Evolutionary conservation across 2,797 vertebrate species (phyloP), one percentile per base, ranked within the genome.

Genomic region (Phataginus tetradactyla): DNA sequence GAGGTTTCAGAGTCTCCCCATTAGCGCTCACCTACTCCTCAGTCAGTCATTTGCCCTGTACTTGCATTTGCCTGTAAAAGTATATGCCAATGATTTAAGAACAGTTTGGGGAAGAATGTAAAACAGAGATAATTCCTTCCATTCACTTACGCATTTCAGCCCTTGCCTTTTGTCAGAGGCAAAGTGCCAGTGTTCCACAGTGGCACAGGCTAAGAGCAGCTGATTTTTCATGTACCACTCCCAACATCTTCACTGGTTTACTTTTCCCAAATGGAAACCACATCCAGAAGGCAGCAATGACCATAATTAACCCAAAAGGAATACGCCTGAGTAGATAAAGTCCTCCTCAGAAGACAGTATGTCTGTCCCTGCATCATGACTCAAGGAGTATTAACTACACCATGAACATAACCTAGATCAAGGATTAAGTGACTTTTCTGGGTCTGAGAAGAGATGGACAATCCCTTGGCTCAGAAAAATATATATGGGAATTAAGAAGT

Each of bases 271-370:
- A 34, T 14, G 29, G 42, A 94, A 86, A 80, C 13, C 0, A 4
- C 21, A 20, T 64, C 61, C 51, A 72, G 77, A 66, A 53, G 57
- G 85, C 55, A 23, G 20, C 37, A 53, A 61, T 12, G 32, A 51
- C 68, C 68, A 17, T 83, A 79, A 91, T 95, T 75, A 91, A 71
- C 84, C 45, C 74, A 66, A 83, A 91, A 51, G 34, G 51, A 53
- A 37, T 69, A 34, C n/a, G n/a, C 72, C 83, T 66, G 57, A 72
- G 68, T 45, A 96, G 72, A 72, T 11, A 10, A 4, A 7, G 71
- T 34, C 25, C 23, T 5, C 64, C 75, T 45, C 25, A 0, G 12
- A 90, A 75, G 77, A 79, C 45, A 39, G 27, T 32, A 45, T 20
- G 49, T 34, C 77, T 71, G 21, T 37, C 61, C 37, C 49, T 29